Conservation (phyloP, 2,113 vertebrate genomes). For the Zosterops borbonicus region DNA sequence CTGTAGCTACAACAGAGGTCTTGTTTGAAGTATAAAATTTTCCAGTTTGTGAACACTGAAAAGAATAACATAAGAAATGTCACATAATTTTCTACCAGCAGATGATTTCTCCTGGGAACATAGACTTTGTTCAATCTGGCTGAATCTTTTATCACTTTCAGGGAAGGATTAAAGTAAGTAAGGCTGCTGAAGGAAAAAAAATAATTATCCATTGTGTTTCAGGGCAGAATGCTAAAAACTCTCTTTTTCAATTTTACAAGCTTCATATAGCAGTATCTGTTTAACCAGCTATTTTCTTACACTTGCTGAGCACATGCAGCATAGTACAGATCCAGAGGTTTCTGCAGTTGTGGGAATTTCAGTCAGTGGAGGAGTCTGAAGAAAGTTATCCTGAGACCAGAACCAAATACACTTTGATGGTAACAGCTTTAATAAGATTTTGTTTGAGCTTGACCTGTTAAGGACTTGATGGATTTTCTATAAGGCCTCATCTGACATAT, state of each 20-base stretch:
- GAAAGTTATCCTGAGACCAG: not conserved
- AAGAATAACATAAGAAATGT: not conserved
- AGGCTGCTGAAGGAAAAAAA: not conserved
- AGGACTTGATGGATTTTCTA: conserved; percentile 26
- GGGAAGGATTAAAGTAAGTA: not conserved
- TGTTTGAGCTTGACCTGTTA: conserved; percentile 25
- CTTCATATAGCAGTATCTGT: not conserved
- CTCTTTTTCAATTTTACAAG: not conserved
- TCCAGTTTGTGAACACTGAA: not conserved
- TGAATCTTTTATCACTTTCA: not conserved
- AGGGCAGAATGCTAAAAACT: not conserved
- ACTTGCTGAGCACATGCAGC: not conserved
- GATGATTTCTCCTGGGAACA: not conserved
- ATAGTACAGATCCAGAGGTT: not conserved
- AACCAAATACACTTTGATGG: not conserved
- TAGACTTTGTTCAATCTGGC: not conserved
- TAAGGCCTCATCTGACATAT: not conserved
- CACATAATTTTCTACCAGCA: not conserved
- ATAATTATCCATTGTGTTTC: not conserved
- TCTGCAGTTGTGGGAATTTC: not conserved
- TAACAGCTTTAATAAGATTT: conserved; percentile 14
- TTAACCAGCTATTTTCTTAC: not conserved
- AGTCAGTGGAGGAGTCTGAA: not conserved
- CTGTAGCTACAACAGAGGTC: not conserved
- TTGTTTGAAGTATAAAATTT: not conserved